Percentiles rank a stretch among this genome's conserved stretches.
phyloP scores from a whole-genome alignment of 2,888 invertebrate species.

The Ornithoptera alexandrae region DNA sequence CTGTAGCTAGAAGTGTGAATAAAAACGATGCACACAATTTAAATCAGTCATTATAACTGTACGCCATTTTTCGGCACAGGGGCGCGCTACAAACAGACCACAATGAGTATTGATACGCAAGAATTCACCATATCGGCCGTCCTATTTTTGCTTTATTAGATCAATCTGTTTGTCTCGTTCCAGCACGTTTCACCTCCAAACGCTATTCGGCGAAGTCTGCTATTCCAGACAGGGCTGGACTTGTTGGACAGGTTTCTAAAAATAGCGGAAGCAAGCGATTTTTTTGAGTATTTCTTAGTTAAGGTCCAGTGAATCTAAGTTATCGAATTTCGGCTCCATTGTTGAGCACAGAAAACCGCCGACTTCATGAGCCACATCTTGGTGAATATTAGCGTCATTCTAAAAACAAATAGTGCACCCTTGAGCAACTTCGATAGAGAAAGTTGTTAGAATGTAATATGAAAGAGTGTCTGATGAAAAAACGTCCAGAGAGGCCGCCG shows the following conservation, averaged over 20 bases:
- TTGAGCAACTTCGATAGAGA: conserved; percentile 6
- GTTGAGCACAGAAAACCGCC: conserved; percentile 6
- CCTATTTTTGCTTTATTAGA: conserved; percentile 63
- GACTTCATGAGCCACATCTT: not conserved
- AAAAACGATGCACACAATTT: conserved; percentile 13
- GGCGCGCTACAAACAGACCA: conserved; percentile 40
- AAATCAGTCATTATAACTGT: conserved; percentile 44
- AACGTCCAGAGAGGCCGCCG: conserved; percentile 6
- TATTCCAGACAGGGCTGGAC: conserved; percentile 67
- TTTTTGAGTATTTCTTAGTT: conserved; percentile 59
- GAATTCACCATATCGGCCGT: conserved; percentile 67
- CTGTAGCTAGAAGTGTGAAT: not conserved
- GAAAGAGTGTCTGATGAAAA: not conserved
- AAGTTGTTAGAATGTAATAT: conserved; percentile 19
- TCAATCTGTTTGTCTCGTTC: conserved; percentile 64
- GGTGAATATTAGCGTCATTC: not conserved
- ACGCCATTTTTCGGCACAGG: conserved; percentile 35
- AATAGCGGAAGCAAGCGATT: conserved; percentile 66
- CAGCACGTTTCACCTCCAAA: conserved; percentile 74
- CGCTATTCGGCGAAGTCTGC: conserved; percentile 56
- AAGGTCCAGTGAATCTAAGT: conserved; percentile 38
- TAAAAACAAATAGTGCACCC: not conserved
- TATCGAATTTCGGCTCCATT: conserved; percentile 15
- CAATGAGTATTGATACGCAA: conserved; percentile 57
- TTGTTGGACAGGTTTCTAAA: conserved; percentile 75